phyloP scores from a whole-genome alignment of 2,888 invertebrate genomes.

The Drosophila lutescens region DNA sequence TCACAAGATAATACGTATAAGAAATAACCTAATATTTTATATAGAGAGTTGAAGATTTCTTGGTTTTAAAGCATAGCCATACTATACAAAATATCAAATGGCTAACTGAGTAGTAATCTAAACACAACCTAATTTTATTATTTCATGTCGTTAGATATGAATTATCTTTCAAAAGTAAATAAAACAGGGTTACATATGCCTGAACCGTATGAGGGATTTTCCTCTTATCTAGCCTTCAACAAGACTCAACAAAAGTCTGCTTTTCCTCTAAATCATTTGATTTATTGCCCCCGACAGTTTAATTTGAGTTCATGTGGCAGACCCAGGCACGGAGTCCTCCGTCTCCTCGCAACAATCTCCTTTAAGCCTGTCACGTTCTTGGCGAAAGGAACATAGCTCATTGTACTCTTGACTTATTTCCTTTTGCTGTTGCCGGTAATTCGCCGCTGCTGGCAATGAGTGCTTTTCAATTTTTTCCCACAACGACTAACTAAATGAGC shows the following conservation, averaged over 20 bases:
- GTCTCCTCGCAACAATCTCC: not conserved
- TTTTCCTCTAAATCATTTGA: constrained; percentile 51
- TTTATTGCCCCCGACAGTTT: constrained; percentile 70
- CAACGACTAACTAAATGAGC: constrained; percentile 26
- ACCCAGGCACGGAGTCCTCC: constrained; percentile 11
- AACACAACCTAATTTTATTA: not conserved
- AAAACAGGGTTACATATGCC: constrained; percentile 7
- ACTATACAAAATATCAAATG: too few species aligned
- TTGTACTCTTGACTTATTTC: constrained; percentile 56
- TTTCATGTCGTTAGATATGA: constrained; percentile 35
- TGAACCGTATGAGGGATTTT: not conserved
- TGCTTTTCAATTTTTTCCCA: constrained; percentile 38
- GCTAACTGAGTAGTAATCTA: too few species aligned
- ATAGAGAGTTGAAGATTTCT: too few species aligned
- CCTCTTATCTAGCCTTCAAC: constrained; percentile 16
- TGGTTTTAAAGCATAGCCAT: too few species aligned
- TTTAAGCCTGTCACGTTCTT: constrained; percentile 57
- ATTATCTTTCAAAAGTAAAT: constrained; percentile 31
- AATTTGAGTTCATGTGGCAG: constrained; percentile 62
- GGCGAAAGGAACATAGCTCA: constrained; percentile 46
- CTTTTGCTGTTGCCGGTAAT: constrained; percentile 49
- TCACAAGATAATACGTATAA: too few species aligned
- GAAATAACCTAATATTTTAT: too few species aligned
- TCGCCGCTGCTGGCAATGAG: constrained; percentile 33
- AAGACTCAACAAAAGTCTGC: constrained; percentile 4